These are phyloP conservation scores for Lasius fuliginosus DNA, from an alignment of 2,888 invertebrate species.

Conservation along the genomic window DNA sequence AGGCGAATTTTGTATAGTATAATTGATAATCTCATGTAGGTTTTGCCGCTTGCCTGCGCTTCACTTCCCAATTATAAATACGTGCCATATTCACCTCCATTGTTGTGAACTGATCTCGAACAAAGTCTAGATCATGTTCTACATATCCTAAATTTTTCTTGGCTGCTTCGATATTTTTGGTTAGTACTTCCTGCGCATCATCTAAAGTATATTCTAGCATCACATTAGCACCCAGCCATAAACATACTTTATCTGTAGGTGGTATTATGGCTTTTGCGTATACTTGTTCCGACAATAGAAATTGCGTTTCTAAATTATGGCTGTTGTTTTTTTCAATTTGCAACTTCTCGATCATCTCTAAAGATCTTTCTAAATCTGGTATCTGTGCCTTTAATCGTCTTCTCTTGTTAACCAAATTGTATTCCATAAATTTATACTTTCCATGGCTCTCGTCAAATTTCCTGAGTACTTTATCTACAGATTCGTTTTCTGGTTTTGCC, in stretches of 20 bases:
- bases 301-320: conserved; percentile 93
- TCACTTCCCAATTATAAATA: conserved; percentile 99
- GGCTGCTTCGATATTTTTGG: conserved; percentile 94
- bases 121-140: conserved; percentile 97
- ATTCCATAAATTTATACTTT: conserved; percentile 99
- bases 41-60: conserved; percentile 93
- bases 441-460: conserved; percentile 97
- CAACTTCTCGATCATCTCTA: conserved; percentile 96
- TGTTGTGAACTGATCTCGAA: conserved; percentile 98
- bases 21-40: conserved; percentile 62
- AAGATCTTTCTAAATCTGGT: conserved; percentile 96
- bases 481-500: conserved; percentile 93
- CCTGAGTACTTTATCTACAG: conserved; percentile 94
- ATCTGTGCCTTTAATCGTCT: conserved; percentile 96
- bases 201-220: conserved; percentile 98
- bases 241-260: conserved; percentile 95
- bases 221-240: conserved; percentile 96
- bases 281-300: conserved; percentile 97
- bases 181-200: conserved; percentile 94
- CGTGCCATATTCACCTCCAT: conserved; percentile 99
- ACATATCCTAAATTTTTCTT: conserved; percentile 94
- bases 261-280: conserved; percentile 93
- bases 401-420: conserved; percentile 94
- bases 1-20: conserved; percentile 62
- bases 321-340: conserved; percentile 91